Conservation (phyloP, 2,888 invertebrate species). For the Oscheius sp. region DNA sequence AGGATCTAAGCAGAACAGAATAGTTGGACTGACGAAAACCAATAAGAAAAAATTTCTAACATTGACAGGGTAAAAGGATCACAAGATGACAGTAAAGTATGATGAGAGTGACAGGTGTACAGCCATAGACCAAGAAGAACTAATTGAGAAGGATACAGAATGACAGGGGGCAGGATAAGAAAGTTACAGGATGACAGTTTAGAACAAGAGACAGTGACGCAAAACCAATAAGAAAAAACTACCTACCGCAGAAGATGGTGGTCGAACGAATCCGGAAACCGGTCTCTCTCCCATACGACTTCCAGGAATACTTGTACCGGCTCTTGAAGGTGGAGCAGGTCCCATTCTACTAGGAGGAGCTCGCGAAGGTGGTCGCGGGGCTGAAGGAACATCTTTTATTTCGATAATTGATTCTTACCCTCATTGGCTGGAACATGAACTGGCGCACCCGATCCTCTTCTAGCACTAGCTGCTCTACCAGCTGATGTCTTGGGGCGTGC, state of each 20-base stretch:
- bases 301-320: slow-evolving; percentile 1
- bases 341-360: slow-evolving; percentile 30
- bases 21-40: no score
- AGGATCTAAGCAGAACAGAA: no score
- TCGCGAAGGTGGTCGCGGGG: slow-evolving; percentile 20
- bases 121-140: no score
- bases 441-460: slow-evolving; percentile 23
- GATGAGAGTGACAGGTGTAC: no score
- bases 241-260: slow-evolving; percentile 16
- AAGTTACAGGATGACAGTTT: no score
- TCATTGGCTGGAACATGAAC: not conserved
- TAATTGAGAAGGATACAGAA: no score
- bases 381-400: not conserved
- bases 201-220: not conserved
- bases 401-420: slow-evolving; percentile 2
- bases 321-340: slow-evolving; percentile 23
- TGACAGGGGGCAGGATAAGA: no score
- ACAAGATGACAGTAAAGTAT: no score
- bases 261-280: slow-evolving; percentile 18
- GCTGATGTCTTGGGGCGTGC: slow-evolving; percentile 61
- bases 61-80: no score
- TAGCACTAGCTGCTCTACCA: slow-evolving; percentile 46
- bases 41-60: no score
- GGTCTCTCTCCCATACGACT: slow-evolving; percentile 31
- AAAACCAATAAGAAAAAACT: not conserved